Conservation (phyloP, 2,888 invertebrate species). For the Polyommatus icarus region DNA sequence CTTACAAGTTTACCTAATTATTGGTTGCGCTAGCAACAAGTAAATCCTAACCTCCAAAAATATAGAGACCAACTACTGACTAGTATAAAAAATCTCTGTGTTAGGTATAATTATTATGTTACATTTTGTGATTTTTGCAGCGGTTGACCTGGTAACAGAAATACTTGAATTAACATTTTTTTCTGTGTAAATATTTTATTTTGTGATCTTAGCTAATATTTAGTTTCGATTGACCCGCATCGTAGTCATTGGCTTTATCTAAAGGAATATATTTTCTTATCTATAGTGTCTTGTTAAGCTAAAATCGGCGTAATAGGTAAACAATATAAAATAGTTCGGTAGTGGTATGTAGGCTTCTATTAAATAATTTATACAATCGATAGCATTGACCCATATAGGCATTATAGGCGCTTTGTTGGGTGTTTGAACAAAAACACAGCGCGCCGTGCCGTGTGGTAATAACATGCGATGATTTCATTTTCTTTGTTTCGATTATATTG, state of each 20-base stretch:
- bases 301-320: neutral
- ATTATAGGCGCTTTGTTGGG: slow-evolving; percentile 2
- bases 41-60: too few species aligned
- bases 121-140: too few species aligned
- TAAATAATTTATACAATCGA: slow-evolving; percentile 25
- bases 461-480: slow-evolving; percentile 20
- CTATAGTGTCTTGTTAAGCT: neutral
- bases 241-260: neutral
- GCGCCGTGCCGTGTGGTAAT: neutral
- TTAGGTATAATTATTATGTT: too few species aligned
- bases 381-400: slow-evolving; percentile 17
- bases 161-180: too few species aligned
- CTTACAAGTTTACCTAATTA: neutral
- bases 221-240: neutral
- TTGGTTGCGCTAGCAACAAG: too few species aligned
- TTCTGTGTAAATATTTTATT: neutral
- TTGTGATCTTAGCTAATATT: neutral
- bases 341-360: slow-evolving; percentile 11
- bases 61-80: too few species aligned
- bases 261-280: neutral
- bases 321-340: slow-evolving; percentile 3
- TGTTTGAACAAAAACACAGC: slow-evolving; percentile 5
- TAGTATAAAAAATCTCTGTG: too few species aligned
- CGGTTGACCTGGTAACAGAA: too few species aligned
- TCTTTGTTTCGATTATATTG: slow-evolving; percentile 25